Evolutionary conservation across 2,888 invertebrate species (phyloP), one percentile per base, ranked within the genome.

Genomic region (Syrista parreyssii): DNA sequence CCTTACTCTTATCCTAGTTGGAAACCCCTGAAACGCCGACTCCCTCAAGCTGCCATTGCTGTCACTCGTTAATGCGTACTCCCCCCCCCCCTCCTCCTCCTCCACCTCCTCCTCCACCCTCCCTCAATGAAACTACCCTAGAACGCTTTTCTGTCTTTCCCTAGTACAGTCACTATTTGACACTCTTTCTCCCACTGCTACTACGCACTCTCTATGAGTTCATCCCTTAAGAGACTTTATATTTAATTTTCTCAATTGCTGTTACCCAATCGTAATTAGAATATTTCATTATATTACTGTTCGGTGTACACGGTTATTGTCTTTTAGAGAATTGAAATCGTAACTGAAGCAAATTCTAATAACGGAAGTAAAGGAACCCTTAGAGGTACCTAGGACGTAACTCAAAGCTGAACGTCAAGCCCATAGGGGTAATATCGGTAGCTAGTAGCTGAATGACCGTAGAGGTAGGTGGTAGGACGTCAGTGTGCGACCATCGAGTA

Each of bases 401-500:
- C 85, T 83, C 84, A 83, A 85, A 84, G 55, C 86, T 85, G 86
- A 84, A 86, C 82, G 85, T 84, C 84, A 83, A 85, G 84, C 81
- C 83, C 76, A 76, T 79, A 74, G 84, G 82, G 82, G 85, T 85
- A 87, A 87, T 88, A 87, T 86, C 85, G 83, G 85, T 86, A 81
- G 84, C 82, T 83, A 85, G 55, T 55, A 55, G 84, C 86, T 83
- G 84, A 87, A 86, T 84, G 86, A 85, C 84, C 86, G 81, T 80
- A 82, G 79, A 78, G 79, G 78, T 78, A 81, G 81, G 71, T 75
- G 75, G 33, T 71, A 69, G 74, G 81, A 80, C 82, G 81, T 77
- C 82, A 79, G 77, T 81, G 83, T 78, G 79, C 82, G 82, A 82
- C 86, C 86, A 87, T 89, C 89, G 87, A 88, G 86, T 86, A 86